A percentile compares a stretch with the other conserved stretches of the same genome.
phyloP scores from a whole-genome alignment of 2,888 invertebrate genomes.

The Maniola hyperantus region DNA sequence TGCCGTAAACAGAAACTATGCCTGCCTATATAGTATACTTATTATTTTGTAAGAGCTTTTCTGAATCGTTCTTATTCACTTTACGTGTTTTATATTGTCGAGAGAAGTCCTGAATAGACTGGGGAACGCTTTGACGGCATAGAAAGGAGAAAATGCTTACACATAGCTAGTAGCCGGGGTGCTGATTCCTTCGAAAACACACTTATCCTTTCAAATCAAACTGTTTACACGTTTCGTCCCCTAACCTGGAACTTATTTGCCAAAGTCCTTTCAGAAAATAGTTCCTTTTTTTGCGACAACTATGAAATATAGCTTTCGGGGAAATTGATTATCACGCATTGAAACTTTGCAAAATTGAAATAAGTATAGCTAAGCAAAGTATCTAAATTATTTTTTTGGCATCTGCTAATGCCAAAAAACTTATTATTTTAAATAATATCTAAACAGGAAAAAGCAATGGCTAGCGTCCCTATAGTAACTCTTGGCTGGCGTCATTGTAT shows the following conservation, averaged over 20 bases:
- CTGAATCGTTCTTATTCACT: conserved; percentile 20
- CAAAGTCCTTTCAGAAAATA: conserved; percentile 21
- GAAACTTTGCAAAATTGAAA: not conserved
- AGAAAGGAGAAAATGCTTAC: conserved; percentile 28
- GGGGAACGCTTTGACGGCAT: conserved; percentile 22
- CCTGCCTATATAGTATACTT: not conserved
- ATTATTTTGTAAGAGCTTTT: conserved; percentile 12
- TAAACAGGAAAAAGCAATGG: too few relatives aligned
- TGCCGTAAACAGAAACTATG: not conserved
- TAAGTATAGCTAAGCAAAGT: too few relatives aligned
- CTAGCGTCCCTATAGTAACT: too few relatives aligned
- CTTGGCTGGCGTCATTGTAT: too few relatives aligned
- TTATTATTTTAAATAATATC: too few relatives aligned
- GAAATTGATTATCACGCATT: conserved; percentile 11
- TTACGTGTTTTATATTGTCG: conserved; percentile 23
- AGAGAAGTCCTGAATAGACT: conserved; percentile 17
- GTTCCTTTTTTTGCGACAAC: conserved; percentile 11
- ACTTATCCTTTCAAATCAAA: conserved; percentile 29
- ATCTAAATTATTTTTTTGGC: not conserved
- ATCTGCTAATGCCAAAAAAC: not conserved
- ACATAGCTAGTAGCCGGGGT: conserved; percentile 18
- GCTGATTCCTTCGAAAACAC: conserved; percentile 26
- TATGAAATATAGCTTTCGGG: conserved; percentile 11
- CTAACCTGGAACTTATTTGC: conserved; percentile 22
- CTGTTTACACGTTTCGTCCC: conserved; percentile 26